These are phyloP conservation scores for Thomomys bottae DNA, from an alignment of 2,113 vertebrate genomes.

Conservation along the genomic window DNA sequence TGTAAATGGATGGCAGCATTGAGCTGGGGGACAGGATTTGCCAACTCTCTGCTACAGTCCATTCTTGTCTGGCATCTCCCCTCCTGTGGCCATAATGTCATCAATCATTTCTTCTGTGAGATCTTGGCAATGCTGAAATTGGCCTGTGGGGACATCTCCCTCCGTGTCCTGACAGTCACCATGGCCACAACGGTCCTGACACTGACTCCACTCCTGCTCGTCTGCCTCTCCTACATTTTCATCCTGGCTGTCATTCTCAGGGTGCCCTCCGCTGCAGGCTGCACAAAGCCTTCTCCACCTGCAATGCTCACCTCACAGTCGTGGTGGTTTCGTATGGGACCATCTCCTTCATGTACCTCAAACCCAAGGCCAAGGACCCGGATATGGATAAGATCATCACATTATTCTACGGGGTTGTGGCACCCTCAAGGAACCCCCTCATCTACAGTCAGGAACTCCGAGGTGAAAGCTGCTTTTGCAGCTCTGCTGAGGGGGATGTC, in stretches of 20 bases:
- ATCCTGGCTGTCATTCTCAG: slow-evolving; percentile 69
- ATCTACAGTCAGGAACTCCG: slow-evolving; percentile 76
- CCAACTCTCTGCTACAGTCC: slow-evolving; percentile 61
- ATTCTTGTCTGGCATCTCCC: slow-evolving; percentile 59
- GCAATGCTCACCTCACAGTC: slow-evolving; percentile 55
- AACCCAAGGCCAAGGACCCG: slow-evolving; percentile 47
- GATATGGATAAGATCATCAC: slow-evolving; percentile 61
- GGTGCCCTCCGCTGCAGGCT: not conserved
- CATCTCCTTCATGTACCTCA: slow-evolving; percentile 64
- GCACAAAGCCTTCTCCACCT: slow-evolving; percentile 70
- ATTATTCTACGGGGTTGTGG: slow-evolving; percentile 58
- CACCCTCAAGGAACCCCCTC: slow-evolving; percentile 73
- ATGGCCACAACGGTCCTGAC: slow-evolving; percentile 42
- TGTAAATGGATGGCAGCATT: not conserved
- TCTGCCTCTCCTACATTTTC: slow-evolving; percentile 70
- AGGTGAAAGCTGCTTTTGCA: slow-evolving; percentile 61
- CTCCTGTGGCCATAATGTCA: slow-evolving; percentile 72
- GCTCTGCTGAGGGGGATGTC: slow-evolving; percentile 26
- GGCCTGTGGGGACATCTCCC: slow-evolving; percentile 68
- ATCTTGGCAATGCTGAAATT: slow-evolving; percentile 74
- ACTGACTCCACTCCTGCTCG: slow-evolving; percentile 8
- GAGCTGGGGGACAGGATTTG: slow-evolving; percentile 61
- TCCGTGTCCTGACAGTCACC: slow-evolving; percentile 43
- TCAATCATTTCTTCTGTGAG: slow-evolving; percentile 81
- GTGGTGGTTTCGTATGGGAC: slow-evolving; percentile 68